phyloP scores from a whole-genome alignment of 2,113 vertebrate genomes.

The Herpetotheres cachinnans region DNA sequence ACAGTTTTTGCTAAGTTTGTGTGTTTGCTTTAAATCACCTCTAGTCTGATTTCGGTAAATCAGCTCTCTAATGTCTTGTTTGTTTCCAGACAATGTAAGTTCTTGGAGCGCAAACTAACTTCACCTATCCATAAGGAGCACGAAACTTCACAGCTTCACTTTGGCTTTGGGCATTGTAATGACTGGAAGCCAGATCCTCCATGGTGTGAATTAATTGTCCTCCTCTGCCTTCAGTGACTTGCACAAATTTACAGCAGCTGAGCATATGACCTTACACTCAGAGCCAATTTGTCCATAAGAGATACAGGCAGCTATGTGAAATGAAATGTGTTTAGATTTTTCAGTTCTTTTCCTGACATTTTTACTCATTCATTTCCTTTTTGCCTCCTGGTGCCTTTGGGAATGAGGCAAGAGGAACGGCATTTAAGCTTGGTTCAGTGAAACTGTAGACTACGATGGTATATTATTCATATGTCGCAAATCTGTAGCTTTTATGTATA shows the following conservation, averaged over 20 bases:
- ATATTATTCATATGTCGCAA: background rate
- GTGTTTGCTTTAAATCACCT: background rate
- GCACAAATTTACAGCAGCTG: background rate
- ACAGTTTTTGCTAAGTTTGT: background rate
- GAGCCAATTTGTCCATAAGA: background rate
- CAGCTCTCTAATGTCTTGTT: background rate
- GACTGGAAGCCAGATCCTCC: background rate
- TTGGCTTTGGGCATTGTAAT: background rate
- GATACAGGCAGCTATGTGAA: background rate
- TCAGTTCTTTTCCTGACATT: background rate
- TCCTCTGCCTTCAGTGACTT: background rate
- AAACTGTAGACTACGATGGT: background rate
- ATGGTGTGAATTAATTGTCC: background rate
- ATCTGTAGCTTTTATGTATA: background rate
- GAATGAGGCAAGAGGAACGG: background rate
- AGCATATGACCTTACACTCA: background rate
- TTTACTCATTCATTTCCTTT: conserved; percentile 2
- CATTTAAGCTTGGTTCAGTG: background rate
- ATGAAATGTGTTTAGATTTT: background rate
- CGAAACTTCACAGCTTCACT: background rate
- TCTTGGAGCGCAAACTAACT: background rate
- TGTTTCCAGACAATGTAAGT: background rate
- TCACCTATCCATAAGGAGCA: background rate
- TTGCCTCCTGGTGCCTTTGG: background rate
- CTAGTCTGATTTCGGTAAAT: background rate